Evolutionary conservation across 2,113 vertebrate genomes (phyloP), one percentile per base, ranked within the genome.

Genomic region (Haliaeetus leucogaster): DNA sequence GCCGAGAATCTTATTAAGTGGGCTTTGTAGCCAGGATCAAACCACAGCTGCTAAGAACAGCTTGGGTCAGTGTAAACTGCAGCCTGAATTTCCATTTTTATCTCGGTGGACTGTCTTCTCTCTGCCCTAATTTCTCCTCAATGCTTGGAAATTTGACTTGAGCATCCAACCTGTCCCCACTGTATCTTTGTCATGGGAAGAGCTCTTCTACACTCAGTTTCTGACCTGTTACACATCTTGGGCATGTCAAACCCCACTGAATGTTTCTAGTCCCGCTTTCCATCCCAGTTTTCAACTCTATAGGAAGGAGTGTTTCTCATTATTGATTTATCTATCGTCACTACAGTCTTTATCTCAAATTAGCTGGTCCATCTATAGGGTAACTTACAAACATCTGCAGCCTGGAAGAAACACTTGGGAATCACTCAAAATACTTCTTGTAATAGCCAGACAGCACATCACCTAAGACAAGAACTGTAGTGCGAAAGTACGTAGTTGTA

Each of bases 1-100:
- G 87, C n/a, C 5, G 4, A 17, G 52, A 79, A 93, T 63, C 94
- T 82, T 20, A 78, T 71, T 95, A 85, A 85, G 72, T 30, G 76
- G 58, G 91, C 89, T 95, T 95, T 97, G 94, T 9, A 86, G 72
- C 61, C 84, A 91, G 89, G 91, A 96, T 93, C 95, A 94, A 92
- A 63, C 70, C 3, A 1, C 83, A 84, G 96, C 84, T 84, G 68
- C 89, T 89, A 67, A 91, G 81, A 84, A 90, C 86, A 91, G 91
- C 80, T 43, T 45, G 68, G 89, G 72, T 73, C 91, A 93, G n/a
- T 40, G 59, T 32, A 45, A 89, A 86, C 52, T 58, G 73, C 0
- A 0, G 73, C 93, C 94, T 78, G 45, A 83, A 73, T 80, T 72
- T 19, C 84, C 48, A 11, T 59, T 93, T 94, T 63, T 70, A 50